Evolutionary conservation across 2,797 vertebrate genomes (phyloP), one percentile per base, ranked within the genome.

Genomic region (Peromyscus nudipes): DNA sequence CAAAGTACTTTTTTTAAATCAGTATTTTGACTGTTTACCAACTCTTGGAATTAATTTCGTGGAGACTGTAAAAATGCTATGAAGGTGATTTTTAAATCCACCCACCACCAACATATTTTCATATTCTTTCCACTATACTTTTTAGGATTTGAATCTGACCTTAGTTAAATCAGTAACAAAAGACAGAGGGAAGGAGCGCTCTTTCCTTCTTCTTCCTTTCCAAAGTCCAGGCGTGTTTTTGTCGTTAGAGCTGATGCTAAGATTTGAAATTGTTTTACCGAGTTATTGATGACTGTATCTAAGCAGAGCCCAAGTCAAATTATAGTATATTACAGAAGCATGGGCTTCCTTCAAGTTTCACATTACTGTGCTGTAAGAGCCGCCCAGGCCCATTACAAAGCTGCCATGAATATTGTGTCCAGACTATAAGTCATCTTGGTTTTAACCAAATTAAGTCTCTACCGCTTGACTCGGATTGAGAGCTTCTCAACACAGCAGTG

Each of bases 371-470:
- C 93, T 73, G 4, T 86, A 92, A 96, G 96, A 98, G 93, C 46
- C 16, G 95, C 64, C 67, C 31, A 0, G 97, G 89, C 97, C 97
- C 96, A 94, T 95, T 96, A 98, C 83, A 43, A 95, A 98, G 40
- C 96, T 98, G 96, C 97, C 98, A 97, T 92, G 23, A 90, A 97
- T 97, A 96, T 96, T 96, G 96, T 75, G 87, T 34, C 96, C 92
- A 87, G 95, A 90, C 95, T 94, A 98, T 98, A 98, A 98, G 92
- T 98, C 98, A 98, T 97, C 97, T 95, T 75, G 80, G 85, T 98
- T 96, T 98, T 98, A 98, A 98, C 96, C 76, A 95, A 46, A 77
- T 98, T 98, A 98, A 98, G 97, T 65, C 96, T 67, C 46, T 79
- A 94, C 19, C 57, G 89, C 97, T 97, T 96, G 97, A 98, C 94